phyloP scores from a whole-genome alignment of 1,140 invertebrate species.

The Brachionus koreanus region DNA sequence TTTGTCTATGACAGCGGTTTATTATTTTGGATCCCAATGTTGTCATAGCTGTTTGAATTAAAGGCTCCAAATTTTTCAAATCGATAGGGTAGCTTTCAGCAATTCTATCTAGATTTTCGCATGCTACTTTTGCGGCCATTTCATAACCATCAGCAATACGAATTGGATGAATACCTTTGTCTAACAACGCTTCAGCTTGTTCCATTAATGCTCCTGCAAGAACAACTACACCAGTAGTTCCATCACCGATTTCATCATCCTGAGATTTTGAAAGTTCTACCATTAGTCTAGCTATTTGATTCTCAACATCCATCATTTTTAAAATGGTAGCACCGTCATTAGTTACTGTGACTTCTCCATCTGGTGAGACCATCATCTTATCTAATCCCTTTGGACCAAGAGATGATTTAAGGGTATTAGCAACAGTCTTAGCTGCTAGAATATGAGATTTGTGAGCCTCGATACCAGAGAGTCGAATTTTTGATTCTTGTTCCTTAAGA shows the following conservation, averaged over 20 bases:
- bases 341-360: slow-evolving; percentile 95
- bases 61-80: slow-evolving; percentile 74
- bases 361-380: slow-evolving; percentile 92
- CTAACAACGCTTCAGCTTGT: slow-evolving; percentile 84
- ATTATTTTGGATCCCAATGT: slow-evolving; percentile 93
- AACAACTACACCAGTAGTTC: slow-evolving; percentile 96
- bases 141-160: slow-evolving; percentile 98
- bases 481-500: slow-evolving; percentile 86
- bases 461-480: slow-evolving; percentile 85
- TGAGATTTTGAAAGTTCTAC: slow-evolving; percentile 97
- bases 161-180: slow-evolving; percentile 97
- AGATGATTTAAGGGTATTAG: slow-evolving; percentile 82
- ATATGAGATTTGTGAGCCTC: slow-evolving; percentile 99
- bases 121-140: slow-evolving; percentile 83
- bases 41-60: slow-evolving; percentile 93
- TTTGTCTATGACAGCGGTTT: slow-evolving; percentile 74
- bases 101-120: slow-evolving; percentile 80
- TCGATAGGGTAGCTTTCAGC: slow-evolving; percentile 82
- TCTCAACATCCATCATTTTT: slow-evolving; percentile 97
- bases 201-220: slow-evolving; percentile 86
- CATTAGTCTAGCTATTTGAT: slow-evolving; percentile 94
- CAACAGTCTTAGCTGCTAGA: slow-evolving; percentile 82
- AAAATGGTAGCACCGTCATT: slow-evolving; percentile 99
- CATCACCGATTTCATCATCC: slow-evolving; percentile 99
- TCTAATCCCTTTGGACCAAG: slow-evolving; percentile 85